Evolutionary conservation across 2,888 invertebrate genomes (phyloP), one percentile per base, ranked within the genome.

Genomic region (Uropetala carovei): DNA sequence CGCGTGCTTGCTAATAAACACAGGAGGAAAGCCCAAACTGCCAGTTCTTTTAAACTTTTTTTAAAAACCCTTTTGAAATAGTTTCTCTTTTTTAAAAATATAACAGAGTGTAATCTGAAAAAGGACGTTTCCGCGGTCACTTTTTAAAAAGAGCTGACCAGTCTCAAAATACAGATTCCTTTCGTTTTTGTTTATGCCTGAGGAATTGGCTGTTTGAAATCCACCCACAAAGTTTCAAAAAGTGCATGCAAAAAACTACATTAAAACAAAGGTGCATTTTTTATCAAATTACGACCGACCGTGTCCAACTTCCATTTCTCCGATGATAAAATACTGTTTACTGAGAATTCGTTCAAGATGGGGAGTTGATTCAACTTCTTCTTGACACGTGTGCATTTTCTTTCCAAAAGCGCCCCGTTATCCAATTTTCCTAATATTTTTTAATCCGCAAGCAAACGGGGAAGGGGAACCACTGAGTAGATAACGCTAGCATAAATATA

Each of bases 401-500:
- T 30, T 43, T 30, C 89, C 64, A 27, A 89, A 64, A 60, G 89
- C 89, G 89, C 43, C 89, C 68, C 64, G 64, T 56, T 75, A 75
- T 75, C 27, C 18, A 89, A 18, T 89, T 89, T 68, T 60, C 18
- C n/a, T 43, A 64, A 30, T n/a, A 89, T 89, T 60, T 89, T 86
- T 89, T 57, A 43, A 89, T 89, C 89, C 16, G 89, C 89, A 89
- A 89, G 89, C 89, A 22, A 89, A 64, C 64, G 68, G 89, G 89
- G 64, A 64, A 43, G 89, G 89, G 89, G 89, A 89, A 89, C 89
- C 89, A 89, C 64, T 64, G 60, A 89, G 89, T 89, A 60, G 85
- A 89, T 89, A 64, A 89, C 64, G 43, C 89, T 89, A 89, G 89
- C 89, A 89, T 89, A 89, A 89, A 68, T 89, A 86, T 86, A 89